A percentile compares a stretch with the other conserved stretches of the same genome.
Evolutionary conservation across 2,113 vertebrate species (phyloP).

Genomic region (Anolis carolinensis): DNA sequence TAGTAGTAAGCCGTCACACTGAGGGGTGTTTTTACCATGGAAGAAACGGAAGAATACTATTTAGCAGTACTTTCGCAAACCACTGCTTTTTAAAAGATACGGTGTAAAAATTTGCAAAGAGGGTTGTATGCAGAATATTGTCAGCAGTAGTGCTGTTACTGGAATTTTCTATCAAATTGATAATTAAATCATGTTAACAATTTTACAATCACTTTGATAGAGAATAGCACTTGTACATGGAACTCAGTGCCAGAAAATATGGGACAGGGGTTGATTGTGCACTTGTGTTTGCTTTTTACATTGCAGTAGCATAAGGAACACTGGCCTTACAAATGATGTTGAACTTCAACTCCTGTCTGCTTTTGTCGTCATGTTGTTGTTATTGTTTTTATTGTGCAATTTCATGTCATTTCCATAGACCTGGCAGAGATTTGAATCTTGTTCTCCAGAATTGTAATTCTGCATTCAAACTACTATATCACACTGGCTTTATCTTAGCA

Average conservation of each 20-base stretch:
- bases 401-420: no score
- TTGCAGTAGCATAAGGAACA: no score
- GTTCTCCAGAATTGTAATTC: no score
- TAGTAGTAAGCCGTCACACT: neutral
- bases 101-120: neutral
- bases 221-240: neutral
- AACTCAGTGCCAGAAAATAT: neutral
- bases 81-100: neutral
- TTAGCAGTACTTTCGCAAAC: neutral
- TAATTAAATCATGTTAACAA: neutral
- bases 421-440: no score
- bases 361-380: no score
- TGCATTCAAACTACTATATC: no score
- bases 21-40: neutral
- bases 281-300: no score
- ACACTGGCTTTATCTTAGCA: no score
- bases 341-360: no score
- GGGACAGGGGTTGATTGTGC: no score
- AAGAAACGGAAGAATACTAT: neutral
- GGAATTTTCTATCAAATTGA: neutral
- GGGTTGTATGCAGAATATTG: neutral
- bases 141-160: neutral
- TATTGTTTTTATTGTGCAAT: no score
- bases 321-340: no score
- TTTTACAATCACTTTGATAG: neutral